phyloP scores from a whole-genome alignment of 2,888 invertebrate genomes.

The Gerris lacustris region DNA sequence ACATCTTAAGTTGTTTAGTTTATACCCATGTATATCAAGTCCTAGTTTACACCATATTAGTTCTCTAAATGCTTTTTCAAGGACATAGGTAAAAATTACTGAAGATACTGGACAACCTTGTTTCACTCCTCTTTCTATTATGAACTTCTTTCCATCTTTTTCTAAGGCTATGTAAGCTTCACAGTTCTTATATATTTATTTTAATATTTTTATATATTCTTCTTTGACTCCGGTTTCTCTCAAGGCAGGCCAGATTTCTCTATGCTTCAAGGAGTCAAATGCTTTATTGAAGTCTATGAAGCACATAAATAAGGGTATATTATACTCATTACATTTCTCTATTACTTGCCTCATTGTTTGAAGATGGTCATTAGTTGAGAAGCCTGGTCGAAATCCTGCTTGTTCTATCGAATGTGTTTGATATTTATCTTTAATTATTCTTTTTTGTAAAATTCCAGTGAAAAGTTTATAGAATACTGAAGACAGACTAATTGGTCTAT shows the following conservation, averaged over 20 bases:
- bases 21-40: not conserved
- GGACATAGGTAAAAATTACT: slow-evolving; percentile 6
- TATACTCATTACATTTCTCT: slow-evolving; percentile 24
- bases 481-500: slow-evolving; percentile 13
- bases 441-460: slow-evolving; percentile 6
- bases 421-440: slow-evolving; percentile 6
- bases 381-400: slow-evolving; percentile 12
- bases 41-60: slow-evolving; percentile 2
- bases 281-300: slow-evolving; percentile 14
- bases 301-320: slow-evolving; percentile 19
- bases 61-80: slow-evolving; percentile 9
- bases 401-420: slow-evolving; percentile 10
- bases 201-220: slow-evolving; percentile 6
- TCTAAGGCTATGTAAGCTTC: slow-evolving; percentile 3
- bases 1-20: slow-evolving; percentile 9
- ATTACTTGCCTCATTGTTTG: slow-evolving; percentile 16
- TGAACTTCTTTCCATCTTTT: not conserved
- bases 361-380: slow-evolving; percentile 7
- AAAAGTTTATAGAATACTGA: slow-evolving; percentile 12
- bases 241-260: slow-evolving; percentile 3
- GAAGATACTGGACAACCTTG: not conserved
- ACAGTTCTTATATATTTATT: slow-evolving; percentile 2
- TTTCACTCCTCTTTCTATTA: not conserved
- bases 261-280: slow-evolving; percentile 11
- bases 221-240: slow-evolving; percentile 5